Conservation (phyloP, 2,888 invertebrate genomes). For the Calameuta pallipes region DNA sequence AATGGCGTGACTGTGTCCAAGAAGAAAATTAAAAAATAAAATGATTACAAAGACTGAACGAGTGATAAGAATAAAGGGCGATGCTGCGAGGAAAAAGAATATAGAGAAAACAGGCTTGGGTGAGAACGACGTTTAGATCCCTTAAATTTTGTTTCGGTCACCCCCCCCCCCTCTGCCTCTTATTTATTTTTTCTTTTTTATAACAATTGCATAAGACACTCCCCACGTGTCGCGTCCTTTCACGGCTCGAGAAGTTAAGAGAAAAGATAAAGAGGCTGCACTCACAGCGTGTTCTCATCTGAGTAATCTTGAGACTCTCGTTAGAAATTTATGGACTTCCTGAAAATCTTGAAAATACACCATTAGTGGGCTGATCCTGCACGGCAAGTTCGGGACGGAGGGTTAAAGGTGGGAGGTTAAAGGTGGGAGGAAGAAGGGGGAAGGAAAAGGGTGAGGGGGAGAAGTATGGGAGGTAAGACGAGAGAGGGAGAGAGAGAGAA, state of each 20-base stretch:
- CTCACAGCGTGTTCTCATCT: neutral
- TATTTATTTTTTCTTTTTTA: no score
- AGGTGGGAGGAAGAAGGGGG: slow-evolving; percentile 8
- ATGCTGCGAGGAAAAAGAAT: no score
- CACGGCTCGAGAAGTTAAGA: neutral
- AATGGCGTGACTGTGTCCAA: neutral
- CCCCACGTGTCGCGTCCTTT: no score
- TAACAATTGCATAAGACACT: no score
- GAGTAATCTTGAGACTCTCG: neutral
- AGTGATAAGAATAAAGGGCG: no score
- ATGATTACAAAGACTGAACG: no score
- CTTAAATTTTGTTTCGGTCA: no score
- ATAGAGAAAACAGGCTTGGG: no score
- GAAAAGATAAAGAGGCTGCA: neutral
- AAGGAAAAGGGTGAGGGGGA: slow-evolving; percentile 16
- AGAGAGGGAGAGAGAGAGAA: neutral
- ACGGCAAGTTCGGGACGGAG: slow-evolving; percentile 23
- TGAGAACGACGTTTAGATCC: no score
- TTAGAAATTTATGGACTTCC: neutral
- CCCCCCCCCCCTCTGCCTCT: accelerated
- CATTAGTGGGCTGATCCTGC: neutral
- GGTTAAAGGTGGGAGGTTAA: slow-evolving; percentile 19
- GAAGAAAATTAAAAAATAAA: no score
- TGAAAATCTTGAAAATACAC: slow-evolving; percentile 3
- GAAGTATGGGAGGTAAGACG: slow-evolving; percentile 17